phyloP scores from a whole-genome alignment of 2,888 invertebrate species.

The Phymatocera aterrima region DNA sequence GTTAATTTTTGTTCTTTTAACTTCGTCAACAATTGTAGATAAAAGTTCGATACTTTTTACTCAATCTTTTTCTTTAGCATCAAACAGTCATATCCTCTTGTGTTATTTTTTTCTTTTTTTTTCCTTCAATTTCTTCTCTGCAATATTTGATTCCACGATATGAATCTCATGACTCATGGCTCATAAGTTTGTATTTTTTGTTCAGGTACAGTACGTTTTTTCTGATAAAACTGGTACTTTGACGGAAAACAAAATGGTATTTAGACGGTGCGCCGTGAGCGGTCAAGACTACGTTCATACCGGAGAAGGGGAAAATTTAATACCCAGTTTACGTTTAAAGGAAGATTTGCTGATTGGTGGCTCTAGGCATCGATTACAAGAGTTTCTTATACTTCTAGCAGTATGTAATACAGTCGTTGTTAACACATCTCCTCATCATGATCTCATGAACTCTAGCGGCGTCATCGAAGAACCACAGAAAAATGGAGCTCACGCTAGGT shows the following conservation, averaged over 20 bases:
- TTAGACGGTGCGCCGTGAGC: slow-evolving; percentile 91
- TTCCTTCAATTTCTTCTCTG: not conserved
- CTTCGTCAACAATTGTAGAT: too few relatives aligned
- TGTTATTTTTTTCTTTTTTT: too few relatives aligned
- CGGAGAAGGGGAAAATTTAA: slow-evolving; percentile 81
- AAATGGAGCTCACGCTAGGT: slow-evolving; percentile 65
- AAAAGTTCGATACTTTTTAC: too few relatives aligned
- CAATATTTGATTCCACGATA: not conserved
- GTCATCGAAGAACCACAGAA: slow-evolving; percentile 76
- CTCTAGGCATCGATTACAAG: slow-evolving; percentile 82
- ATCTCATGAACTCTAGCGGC: slow-evolving; percentile 84
- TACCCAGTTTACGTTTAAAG: slow-evolving; percentile 74
- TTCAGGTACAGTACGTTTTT: slow-evolving; percentile 90
- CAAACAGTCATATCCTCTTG: too few relatives aligned
- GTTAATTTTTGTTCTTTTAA: too few relatives aligned
- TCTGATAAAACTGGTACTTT: slow-evolving; percentile 98
- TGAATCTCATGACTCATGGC: too few relatives aligned
- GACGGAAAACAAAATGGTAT: slow-evolving; percentile 98
- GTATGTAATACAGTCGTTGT: slow-evolving; percentile 98
- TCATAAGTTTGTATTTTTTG: slow-evolving; percentile 20
- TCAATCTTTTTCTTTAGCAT: too few relatives aligned
- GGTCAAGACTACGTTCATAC: slow-evolving; percentile 94
- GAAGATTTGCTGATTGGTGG: slow-evolving; percentile 79
- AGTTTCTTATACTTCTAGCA: slow-evolving; percentile 93
- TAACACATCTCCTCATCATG: slow-evolving; percentile 87